Conservation (phyloP, 1,140 invertebrate species). For the silkworm (Bombyx mori) region DNA sequence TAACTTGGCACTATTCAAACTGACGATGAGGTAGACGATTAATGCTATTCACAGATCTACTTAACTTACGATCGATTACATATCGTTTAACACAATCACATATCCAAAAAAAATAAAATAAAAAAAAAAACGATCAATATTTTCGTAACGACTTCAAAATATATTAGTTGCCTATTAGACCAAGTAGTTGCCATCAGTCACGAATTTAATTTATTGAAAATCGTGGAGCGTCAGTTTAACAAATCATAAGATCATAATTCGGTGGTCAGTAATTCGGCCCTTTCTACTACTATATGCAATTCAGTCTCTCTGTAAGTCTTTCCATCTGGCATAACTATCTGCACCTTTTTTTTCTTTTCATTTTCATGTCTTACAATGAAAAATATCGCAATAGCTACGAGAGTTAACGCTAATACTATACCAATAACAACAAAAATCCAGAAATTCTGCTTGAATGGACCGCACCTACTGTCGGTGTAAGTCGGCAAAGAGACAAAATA, state of each 20-base stretch:
- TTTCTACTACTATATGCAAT: slow-evolving; percentile 86
- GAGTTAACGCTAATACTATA: slow-evolving; percentile 52
- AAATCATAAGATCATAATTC: slow-evolving; percentile 73
- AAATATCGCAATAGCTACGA: slow-evolving; percentile 42
- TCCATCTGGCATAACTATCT: slow-evolving; percentile 83
- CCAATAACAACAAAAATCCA: slow-evolving; percentile 58
- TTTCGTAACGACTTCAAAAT: too few relatives aligned
- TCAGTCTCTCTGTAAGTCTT: slow-evolving; percentile 87
- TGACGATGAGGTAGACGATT: slow-evolving; percentile 35
- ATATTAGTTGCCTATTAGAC: too few relatives aligned
- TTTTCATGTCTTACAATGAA: slow-evolving; percentile 50
- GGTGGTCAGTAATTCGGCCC: slow-evolving; percentile 83
- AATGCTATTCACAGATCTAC: background rate
- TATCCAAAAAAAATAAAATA: too few relatives aligned
- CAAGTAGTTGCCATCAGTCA: too few relatives aligned
- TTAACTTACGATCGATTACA: too few relatives aligned
- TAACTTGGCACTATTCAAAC: slow-evolving; percentile 40
- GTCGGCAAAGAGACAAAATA: slow-evolving; percentile 51
- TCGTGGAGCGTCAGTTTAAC: background rate
- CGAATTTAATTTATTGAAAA: too few relatives aligned
- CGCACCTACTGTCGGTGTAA: slow-evolving; percentile 49
- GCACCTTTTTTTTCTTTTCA: slow-evolving; percentile 66
- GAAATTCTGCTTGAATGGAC: slow-evolving; percentile 53
- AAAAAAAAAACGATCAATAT: too few relatives aligned
- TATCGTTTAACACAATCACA: too few relatives aligned